Conservation (phyloP, 2,888 invertebrate genomes). For the Tromatobia lineatoria region DNA sequence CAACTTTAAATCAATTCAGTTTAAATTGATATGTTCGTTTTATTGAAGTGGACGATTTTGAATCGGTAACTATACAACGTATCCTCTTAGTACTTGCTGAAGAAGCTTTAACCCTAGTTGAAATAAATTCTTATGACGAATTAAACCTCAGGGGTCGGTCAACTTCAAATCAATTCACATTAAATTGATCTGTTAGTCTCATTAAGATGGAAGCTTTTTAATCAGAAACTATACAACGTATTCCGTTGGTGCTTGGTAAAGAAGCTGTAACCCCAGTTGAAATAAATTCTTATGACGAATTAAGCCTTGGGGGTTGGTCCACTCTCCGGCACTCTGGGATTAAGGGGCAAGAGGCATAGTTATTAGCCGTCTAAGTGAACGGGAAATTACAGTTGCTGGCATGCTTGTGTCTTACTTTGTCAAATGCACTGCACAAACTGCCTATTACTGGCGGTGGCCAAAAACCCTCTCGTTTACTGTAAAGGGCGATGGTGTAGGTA, state of each 20-base stretch:
- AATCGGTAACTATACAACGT: slow-evolving; percentile 22
- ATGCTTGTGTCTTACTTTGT: not conserved
- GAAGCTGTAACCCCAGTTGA: slow-evolving; percentile 37
- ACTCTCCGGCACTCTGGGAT: not conserved
- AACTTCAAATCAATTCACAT: too few species aligned
- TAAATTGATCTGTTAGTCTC: not conserved
- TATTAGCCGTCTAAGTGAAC: not conserved
- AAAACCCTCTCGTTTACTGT: not conserved
- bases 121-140: slow-evolving; percentile 53
- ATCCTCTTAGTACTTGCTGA: not conserved
- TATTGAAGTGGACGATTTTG: not conserved
- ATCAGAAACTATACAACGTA: slow-evolving; percentile 23
- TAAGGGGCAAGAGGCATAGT: not conserved
- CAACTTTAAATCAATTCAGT: too few species aligned
- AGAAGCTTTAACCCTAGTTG: slow-evolving; percentile 38
- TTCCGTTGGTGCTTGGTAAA: slow-evolving; percentile 1
- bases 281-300: slow-evolving; percentile 55
- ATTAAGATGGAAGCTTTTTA: slow-evolving; percentile 10
- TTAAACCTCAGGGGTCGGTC: slow-evolving; percentile 44
- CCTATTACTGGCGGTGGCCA: not conserved
- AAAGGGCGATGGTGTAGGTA: slow-evolving; percentile 9
- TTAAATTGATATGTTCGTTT: not conserved
- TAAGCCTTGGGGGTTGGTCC: slow-evolving; percentile 42
- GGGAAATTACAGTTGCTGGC: not conserved
- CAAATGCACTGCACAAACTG: not conserved